Evolutionary conservation across 2,797 vertebrate species (phyloP).

Genomic region (Mormyrops boulengeri): DNA sequence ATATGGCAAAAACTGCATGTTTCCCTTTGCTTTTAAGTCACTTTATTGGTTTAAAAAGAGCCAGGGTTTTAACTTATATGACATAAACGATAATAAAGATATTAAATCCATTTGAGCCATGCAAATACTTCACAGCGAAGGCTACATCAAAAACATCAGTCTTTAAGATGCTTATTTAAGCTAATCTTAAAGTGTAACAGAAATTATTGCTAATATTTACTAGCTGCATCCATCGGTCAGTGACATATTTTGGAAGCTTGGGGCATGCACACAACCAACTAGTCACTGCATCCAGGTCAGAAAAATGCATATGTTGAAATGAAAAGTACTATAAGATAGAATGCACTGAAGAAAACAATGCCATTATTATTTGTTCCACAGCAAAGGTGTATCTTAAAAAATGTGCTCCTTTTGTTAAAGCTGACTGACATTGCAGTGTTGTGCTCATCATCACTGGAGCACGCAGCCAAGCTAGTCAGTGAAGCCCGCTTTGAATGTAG

Average conservation of each 20-base stretch:
- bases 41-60: background rate
- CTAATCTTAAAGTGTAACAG: background rate
- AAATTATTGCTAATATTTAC: background rate
- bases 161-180: slow-evolving; percentile 7
- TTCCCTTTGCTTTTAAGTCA: background rate
- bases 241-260: background rate
- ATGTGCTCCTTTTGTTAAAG: background rate
- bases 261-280: background rate
- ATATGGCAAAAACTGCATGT: background rate
- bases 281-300: background rate
- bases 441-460: background rate
- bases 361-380: background rate
- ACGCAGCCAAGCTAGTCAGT: background rate
- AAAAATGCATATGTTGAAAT: background rate
- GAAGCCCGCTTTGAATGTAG: background rate
- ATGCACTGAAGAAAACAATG: background rate
- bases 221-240: background rate
- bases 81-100: background rate
- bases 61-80: background rate
- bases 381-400: background rate
- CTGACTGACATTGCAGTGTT: background rate
- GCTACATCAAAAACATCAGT: background rate
- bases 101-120: background rate
- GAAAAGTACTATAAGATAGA: background rate
- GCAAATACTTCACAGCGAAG: background rate